Evolutionary conservation across 2,113 vertebrate genomes (phyloP), one percentile per base, ranked within the genome.

Genomic region (Tiliqua scincoides): DNA sequence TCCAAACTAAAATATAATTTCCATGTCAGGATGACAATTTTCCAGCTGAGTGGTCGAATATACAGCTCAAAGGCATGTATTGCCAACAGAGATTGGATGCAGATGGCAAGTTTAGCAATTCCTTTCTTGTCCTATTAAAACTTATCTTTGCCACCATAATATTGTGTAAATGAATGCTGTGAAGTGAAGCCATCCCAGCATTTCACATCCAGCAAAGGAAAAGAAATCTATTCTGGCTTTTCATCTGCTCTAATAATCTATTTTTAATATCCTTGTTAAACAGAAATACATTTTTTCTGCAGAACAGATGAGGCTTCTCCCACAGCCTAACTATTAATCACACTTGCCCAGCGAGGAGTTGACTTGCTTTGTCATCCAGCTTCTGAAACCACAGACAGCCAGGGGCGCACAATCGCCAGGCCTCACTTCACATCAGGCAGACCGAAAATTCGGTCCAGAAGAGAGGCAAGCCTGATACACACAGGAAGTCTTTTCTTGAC

Each of bases 21-120:
- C 89, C 93, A 79, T 73, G 85, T 85, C 92, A 93, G 9, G 90
- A 89, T 88, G 89, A 89, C 90, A 91, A 91, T 94, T 95, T 95
- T 96, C 95, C 89, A 94, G 94, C 85, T 93, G 94, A 94, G 90
- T 84, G 86, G 87, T 74, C 91, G 93, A 92, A 92, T 88, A 84
- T 14, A 83, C 76, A 1, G 85, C 93, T 93, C 82, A 21, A 73
- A 91, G 93, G 91, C 89, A 87, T 0, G 48, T 23, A 20, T 48
- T 87, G 90, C 94, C 88, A 83, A 70, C 3, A 1, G 27, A 93
- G 73, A 90, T 27, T 82, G 83, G 61, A 1, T 35, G 67, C 91
- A 92, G 91, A 94, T 70, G 91, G 88, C 81, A 89, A 89, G 62
- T 85, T 35, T 3, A 85, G 83, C 68, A 61, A 89, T 92, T 72